Evolutionary conservation across 2,797 vertebrate genomes (phyloP).

Genomic region (Alosa sapidissima): DNA sequence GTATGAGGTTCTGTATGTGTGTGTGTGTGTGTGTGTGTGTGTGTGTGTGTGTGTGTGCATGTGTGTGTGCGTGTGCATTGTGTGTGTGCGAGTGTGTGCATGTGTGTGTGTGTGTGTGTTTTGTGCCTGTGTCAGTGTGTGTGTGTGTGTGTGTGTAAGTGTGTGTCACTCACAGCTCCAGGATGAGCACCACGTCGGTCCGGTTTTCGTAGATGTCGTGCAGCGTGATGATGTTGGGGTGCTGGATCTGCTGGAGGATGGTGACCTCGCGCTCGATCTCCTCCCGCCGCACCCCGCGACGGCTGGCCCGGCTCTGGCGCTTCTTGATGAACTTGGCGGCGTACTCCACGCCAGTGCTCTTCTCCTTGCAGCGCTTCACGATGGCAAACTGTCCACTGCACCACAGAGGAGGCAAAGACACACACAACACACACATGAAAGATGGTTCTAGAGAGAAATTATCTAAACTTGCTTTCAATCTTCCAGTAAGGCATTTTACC

Average conservation of each 20-base stretch:
- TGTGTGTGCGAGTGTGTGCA: neutral
- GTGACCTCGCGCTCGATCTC: constrained; percentile 92
- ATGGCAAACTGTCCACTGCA: constrained; percentile 94
- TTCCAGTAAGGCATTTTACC: too few relatives aligned
- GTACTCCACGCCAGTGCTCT: constrained; percentile 76
- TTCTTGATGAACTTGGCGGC: constrained; percentile 99
- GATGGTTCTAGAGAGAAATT: neutral
- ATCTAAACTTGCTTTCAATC: too few relatives aligned
- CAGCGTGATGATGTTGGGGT: constrained; percentile 86
- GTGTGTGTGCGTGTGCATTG: neutral
- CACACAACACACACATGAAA: neutral
- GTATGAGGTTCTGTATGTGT: neutral
- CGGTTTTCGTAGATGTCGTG: constrained; percentile 94
- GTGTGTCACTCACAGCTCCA: constrained; percentile 90
- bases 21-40: neutral
- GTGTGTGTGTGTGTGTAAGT: neutral
- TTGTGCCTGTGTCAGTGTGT: neutral
- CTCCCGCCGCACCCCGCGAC: constrained; percentile 87
- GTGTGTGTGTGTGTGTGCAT: neutral
- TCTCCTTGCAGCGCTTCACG: constrained; percentile 89
- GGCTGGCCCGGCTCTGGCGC: constrained; percentile 83
- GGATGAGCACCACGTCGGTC: constrained; percentile 92
- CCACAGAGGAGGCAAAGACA: constrained; percentile 16
- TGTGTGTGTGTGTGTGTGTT: constrained; percentile 3
- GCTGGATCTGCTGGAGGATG: constrained; percentile 89